Percentiles rank a stretch among this genome's conserved stretches.
These are phyloP conservation scores for Lithobates sylvaticus DNA, from an alignment of 2,797 vertebrate genomes.

Conservation along the genomic window DNA sequence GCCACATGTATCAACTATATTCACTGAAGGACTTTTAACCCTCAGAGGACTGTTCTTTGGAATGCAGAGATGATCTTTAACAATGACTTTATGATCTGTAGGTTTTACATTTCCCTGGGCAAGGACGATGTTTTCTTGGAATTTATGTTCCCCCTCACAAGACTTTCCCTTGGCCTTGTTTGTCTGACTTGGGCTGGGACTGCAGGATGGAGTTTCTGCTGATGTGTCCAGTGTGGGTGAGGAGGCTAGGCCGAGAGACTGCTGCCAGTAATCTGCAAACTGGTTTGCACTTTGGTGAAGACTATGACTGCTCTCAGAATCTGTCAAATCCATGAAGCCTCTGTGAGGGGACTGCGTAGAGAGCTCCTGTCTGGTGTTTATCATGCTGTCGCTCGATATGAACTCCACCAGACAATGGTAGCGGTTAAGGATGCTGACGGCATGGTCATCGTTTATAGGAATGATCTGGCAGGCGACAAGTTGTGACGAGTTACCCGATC, in stretches of 20 bases:
- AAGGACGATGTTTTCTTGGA: neutral
- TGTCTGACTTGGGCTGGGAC: conserved; percentile 63
- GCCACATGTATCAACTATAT: neutral
- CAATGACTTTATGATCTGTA: neutral
- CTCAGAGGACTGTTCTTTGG: neutral
- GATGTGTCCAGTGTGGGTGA: conserved; percentile 68
- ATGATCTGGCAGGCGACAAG: conserved; percentile 77
- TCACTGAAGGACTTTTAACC: neutral
- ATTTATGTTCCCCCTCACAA: neutral
- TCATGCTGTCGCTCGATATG: neutral
- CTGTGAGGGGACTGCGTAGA: conserved; percentile 34
- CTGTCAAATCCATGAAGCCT: conserved; percentile 58
- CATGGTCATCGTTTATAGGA: conserved; percentile 68
- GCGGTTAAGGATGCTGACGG: conserved; percentile 75
- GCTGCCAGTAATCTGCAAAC: conserved; percentile 70
- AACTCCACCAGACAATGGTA: conserved; percentile 67
- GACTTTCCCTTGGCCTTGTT: conserved; percentile 54
- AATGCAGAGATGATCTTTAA: neutral
- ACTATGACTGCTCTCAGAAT: conserved; percentile 62
- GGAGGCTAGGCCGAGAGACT: conserved; percentile 74
- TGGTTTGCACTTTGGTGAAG: conserved; percentile 60
- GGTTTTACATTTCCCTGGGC: neutral
- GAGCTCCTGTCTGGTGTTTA: neutral
- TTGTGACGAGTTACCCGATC: conserved; percentile 57
- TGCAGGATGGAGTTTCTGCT: conserved; percentile 63